Conservation (phyloP, 2,888 invertebrate genomes). For the Hyposoter dolosus region DNA sequence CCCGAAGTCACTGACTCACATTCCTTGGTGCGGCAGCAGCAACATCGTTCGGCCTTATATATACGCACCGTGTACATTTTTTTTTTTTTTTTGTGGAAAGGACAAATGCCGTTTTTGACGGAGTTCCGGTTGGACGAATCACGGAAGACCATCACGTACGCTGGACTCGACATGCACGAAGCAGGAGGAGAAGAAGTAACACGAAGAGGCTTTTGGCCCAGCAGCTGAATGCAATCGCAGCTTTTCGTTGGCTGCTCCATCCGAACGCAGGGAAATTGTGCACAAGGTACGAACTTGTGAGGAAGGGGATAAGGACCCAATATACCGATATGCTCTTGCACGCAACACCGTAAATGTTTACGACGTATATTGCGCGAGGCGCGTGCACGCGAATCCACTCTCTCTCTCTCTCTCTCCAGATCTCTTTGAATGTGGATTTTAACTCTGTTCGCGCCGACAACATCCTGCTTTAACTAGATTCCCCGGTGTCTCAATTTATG, state of each 20-base stretch:
- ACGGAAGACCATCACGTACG: not conserved
- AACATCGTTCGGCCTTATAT: not conserved
- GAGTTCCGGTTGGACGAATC: not conserved
- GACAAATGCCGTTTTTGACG: not conserved
- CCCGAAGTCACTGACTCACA: not conserved
- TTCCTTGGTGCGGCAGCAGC: no score
- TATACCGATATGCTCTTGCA: constrained; percentile 54
- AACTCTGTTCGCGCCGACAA: constrained; percentile 62
- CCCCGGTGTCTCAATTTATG: constrained; percentile 67
- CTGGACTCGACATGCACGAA: not conserved
- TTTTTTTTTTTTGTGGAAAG: not conserved
- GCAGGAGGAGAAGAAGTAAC: not conserved
- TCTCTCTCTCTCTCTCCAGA: not conserved
- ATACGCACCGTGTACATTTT: not conserved
- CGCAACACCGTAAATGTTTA: constrained; percentile 70
- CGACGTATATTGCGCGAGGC: constrained; percentile 63
- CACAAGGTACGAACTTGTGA: not conserved
- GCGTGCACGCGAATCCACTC: constrained; percentile 44
- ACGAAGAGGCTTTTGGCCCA: not conserved
- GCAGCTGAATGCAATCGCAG: not conserved
- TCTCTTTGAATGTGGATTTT: constrained; percentile 61
- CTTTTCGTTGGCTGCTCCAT: not conserved
- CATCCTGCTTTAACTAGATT: constrained; percentile 66
- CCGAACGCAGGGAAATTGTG: not conserved
- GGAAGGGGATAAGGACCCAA: constrained; percentile 32